Base-by-base conservation (phyloP, 2,888 invertebrate genomes). In the Dynastes tityus region DNA sequence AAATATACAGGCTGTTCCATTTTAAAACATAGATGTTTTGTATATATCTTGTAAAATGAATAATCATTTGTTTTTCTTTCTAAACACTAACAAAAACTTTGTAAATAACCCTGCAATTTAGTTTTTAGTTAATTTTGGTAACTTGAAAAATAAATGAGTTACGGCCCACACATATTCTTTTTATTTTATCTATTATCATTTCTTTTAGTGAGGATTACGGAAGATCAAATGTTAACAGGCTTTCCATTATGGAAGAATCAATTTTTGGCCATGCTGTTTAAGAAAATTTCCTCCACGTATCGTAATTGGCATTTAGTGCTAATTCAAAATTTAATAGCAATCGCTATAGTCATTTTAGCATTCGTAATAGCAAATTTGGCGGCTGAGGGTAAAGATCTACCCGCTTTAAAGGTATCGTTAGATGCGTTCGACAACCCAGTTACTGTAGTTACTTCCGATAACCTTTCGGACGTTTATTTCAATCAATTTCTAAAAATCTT, bases 271-370 rank as follows among this genome's bases (percentile, higher is more conserved):
- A 89, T 89, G 89, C 80, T 89, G 6, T 83, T 89, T 83, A 89
- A 89, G 11, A 87, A 87, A 82, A 67, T 82, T 4, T 81, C 87
- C 29, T 87, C 88, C 4, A 87, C 93, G 76, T 86, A 90, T 16
- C 91, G 96, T 3, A 94, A 95, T 51, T 93, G 93, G 90, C 85
- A 93, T 63, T 86, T 95, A 5, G 89, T 92, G 32, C 29, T 92
- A 0, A 89, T 95, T 77, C 95, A 95, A 89, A 89, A 95, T 29
- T 80, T 92, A 1, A 91, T 96, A 74, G 95, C 96, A 0, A 88
- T 94, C 0, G 80, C 93, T 77, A 94, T 91, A 89, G 91, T 92
- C 82, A 89, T 90, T 11, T 86, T 94, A 61, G 91, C 94, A 0
- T 90, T 95, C 22, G 85, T 94, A 0, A 91, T 93, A 13, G 86